phyloP scores from a whole-genome alignment of 1,140 invertebrate genomes.

The Dolichoris vasculosae region DNA sequence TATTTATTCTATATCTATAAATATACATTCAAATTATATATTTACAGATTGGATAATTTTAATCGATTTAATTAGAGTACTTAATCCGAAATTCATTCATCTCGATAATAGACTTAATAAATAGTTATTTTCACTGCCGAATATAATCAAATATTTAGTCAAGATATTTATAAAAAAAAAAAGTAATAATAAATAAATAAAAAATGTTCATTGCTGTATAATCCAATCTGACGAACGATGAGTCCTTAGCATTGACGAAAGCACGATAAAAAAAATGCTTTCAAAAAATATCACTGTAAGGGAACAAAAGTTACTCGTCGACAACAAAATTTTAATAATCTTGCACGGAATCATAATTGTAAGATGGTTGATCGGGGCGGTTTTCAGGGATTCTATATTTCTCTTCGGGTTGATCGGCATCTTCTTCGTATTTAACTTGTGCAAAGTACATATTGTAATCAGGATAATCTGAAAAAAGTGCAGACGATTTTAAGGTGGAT shows the following conservation, averaged over 20 bases:
- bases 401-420: slow-evolving; percentile 77
- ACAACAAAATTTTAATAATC: slow-evolving; percentile 60
- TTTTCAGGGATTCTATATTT: slow-evolving; percentile 78
- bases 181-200: slow-evolving; percentile 23
- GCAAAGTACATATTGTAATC: slow-evolving; percentile 77
- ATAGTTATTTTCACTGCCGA: background rate
- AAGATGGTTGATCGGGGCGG: slow-evolving; percentile 62
- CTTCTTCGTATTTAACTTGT: slow-evolving; percentile 81
- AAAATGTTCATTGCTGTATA: slow-evolving; percentile 8
- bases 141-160: slow-evolving; percentile 14
- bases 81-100: slow-evolving; percentile 26
- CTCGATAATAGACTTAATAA: background rate
- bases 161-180: slow-evolving; percentile 30
- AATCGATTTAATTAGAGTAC: background rate
- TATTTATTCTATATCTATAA: slow-evolving; percentile 47
- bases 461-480: slow-evolving; percentile 78
- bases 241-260: background rate
- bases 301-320: slow-evolving; percentile 4
- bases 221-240: slow-evolving; percentile 39
- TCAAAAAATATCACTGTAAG: background rate
- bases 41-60: slow-evolving; percentile 45
- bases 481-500: no score
- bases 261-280: slow-evolving; percentile 11
- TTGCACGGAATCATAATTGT: slow-evolving; percentile 68
- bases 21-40: slow-evolving; percentile 48